Evolutionary conservation across 2,888 invertebrate species (phyloP).

Genomic region (Molanna angustata): DNA sequence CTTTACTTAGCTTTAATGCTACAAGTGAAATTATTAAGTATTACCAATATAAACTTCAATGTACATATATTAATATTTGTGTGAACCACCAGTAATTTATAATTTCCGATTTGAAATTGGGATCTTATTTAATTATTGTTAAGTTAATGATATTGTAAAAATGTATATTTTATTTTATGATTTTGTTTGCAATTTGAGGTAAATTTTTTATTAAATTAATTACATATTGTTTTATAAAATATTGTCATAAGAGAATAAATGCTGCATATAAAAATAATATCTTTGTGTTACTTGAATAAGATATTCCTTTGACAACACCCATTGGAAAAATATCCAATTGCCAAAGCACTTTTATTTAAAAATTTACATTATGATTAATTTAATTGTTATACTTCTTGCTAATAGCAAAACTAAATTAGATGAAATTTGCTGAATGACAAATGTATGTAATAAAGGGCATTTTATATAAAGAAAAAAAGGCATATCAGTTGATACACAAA

Average conservation of each 20-base stretch:
- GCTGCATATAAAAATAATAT: not conserved
- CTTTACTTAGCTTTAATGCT: constrained; percentile 11
- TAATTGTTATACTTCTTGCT: no score
- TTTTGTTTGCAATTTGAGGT: constrained; percentile 19
- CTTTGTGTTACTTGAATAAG: constrained; percentile 13
- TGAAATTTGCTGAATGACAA: no score
- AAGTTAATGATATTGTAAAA: constrained; percentile 18
- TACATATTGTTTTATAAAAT: constrained; percentile 1
- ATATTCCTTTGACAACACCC: constrained; percentile 17
- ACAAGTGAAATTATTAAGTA: not conserved
- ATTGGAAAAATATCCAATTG: constrained; percentile 28
- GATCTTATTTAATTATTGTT: constrained; percentile 17
- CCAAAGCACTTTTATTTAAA: constrained; percentile 30
- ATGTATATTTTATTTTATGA: constrained; percentile 16
- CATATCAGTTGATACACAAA: no score
- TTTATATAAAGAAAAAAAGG: no score
- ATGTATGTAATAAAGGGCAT: no score
- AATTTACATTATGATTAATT: no score
- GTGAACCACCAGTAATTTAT: constrained; percentile 13
- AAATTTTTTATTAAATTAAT: no score
- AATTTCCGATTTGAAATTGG: constrained; percentile 19
- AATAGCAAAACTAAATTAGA: no score
- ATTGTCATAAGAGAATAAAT: not conserved
- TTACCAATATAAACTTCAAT: no score
- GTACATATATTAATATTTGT: no score